phyloP scores from a whole-genome alignment of 2,888 invertebrate species.

The Chrysodeixis includens region DNA sequence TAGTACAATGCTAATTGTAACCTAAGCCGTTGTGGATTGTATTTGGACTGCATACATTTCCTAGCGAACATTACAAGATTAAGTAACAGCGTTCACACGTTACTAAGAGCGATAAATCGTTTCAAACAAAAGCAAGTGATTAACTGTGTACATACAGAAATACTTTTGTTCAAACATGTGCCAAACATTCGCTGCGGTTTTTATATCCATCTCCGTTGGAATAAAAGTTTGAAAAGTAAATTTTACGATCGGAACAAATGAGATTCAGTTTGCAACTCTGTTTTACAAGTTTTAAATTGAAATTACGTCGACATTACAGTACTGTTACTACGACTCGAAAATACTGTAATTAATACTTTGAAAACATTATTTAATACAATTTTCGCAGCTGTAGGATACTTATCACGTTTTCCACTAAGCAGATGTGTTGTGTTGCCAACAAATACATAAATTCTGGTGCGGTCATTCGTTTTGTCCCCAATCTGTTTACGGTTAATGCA shows the following conservation, averaged over 20 bases:
- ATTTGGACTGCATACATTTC: conserved; percentile 11
- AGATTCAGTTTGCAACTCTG: conserved; percentile 8
- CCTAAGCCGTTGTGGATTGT: conserved; percentile 7
- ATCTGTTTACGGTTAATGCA: conserved; percentile 45
- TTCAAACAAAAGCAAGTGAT: conserved; percentile 51
- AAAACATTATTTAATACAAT: conserved; percentile 10
- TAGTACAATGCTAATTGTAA: conserved; percentile 23
- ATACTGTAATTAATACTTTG: background rate
- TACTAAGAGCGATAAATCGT: conserved; percentile 50
- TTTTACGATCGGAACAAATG: conserved; percentile 2
- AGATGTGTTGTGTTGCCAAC: conserved; percentile 33
- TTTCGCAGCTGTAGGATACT: background rate
- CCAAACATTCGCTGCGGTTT: conserved; percentile 50
- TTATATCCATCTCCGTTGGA: conserved; percentile 20
- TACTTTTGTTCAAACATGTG: conserved; percentile 48
- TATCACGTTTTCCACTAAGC: conserved; percentile 15
- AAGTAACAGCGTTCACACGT: conserved; percentile 47
- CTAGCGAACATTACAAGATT: conserved; percentile 31
- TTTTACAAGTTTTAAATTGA: background rate
- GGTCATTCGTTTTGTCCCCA: conserved; percentile 45
- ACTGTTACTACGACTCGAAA: too few relatives aligned
- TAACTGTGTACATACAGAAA: conserved; percentile 48
- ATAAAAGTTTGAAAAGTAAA: conserved; percentile 15
- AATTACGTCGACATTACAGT: background rate
- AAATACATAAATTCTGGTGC: conserved; percentile 30